Conservation (phyloP, 2,113 vertebrate species). For the Cololabis saira region DNA sequence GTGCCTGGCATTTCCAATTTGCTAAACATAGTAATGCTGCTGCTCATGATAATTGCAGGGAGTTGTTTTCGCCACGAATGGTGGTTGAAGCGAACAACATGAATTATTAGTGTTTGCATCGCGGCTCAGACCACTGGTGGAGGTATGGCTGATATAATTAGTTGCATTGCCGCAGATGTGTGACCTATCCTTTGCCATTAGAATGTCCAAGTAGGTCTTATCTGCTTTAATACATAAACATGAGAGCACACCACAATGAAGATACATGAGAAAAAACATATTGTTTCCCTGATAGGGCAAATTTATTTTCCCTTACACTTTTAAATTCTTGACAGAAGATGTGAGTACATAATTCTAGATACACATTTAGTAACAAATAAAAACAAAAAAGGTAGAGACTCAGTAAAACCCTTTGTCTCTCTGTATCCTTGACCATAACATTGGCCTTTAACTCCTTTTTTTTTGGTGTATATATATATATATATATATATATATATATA, state of each 20-base stretch:
- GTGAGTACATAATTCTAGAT: neutral
- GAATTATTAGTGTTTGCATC: conserved; percentile 55
- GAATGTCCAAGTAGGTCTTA: conserved; percentile 40
- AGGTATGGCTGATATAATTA: conserved; percentile 66
- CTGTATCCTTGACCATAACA: conserved; percentile 43
- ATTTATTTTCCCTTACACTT: neutral
- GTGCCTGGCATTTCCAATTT: conserved; percentile 65
- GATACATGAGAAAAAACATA: conserved; percentile 21
- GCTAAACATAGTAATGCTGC: conserved; percentile 59
- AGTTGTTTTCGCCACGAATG: conserved; percentile 48
- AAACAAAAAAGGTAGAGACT: conserved; percentile 21
- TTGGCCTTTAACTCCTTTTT: conserved; percentile 28
- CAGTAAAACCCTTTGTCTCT: conserved; percentile 24
- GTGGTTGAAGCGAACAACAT: conserved; percentile 50
- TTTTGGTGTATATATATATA: too few relatives aligned
- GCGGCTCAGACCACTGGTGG: conserved; percentile 35
- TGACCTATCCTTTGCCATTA: conserved; percentile 46
- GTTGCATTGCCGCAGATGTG: conserved; percentile 68
- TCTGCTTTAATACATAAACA: conserved; percentile 64
- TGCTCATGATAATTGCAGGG: conserved; percentile 51
- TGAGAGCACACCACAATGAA: conserved; percentile 39
- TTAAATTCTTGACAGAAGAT: neutral
- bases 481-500: too few relatives aligned
- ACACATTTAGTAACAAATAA: neutral
- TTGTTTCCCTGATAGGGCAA: conserved; percentile 22